Base-by-base conservation (phyloP, 37 sponge, comb jelly and placozoan species). In the Aphrocallistes beatrix region DNA sequence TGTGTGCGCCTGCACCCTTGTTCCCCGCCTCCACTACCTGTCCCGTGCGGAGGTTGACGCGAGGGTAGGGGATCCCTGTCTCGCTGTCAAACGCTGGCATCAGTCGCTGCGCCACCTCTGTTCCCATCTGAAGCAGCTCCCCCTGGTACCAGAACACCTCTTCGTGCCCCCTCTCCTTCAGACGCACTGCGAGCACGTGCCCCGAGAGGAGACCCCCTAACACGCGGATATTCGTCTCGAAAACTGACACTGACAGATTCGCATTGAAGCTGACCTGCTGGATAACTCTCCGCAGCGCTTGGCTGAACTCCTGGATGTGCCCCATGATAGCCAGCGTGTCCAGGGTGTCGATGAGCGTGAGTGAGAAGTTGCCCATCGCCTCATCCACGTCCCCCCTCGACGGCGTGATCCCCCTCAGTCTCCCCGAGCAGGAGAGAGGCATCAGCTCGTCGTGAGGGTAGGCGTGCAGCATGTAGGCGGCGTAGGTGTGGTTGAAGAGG, bases 361-460 rank as follows among this genome's bases (percentile, higher is more conserved):
- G 51, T n/a, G 93, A 93, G 39, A 91, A 91, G 84, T 91, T 93
- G 30, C 99, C 99, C 39, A 97, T 84, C 23, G 92, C 94, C 85
- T 97, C 99, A 38, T 97, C 99, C 10, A 97, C 87, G 84, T 94
- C 94, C 10, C 99, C 99, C 50, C 99, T 39, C 39, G 84, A 85
- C 13, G 87, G 87, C 6, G 93, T 90, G n/a, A 81, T 37, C 0
- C 95, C 99, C 40, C 99, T 84, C 8, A 92, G 90, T 36, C 99
- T 37, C 0, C 99, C 99, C 51, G 86, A 92, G 51, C 99, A 97
- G 23, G 90, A 89, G 81, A 97, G 82, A 28, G 99, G 99, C 99
- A 95, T 97, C 85, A 97, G 85, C 83, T 97, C 99, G 82, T 97
- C 99, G 37, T 92, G 94, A 37, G 99, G 99, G 75, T 93, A 95